Base-by-base conservation (phyloP, 2,113 vertebrate species). In the Pseudopipra pipra region DNA sequence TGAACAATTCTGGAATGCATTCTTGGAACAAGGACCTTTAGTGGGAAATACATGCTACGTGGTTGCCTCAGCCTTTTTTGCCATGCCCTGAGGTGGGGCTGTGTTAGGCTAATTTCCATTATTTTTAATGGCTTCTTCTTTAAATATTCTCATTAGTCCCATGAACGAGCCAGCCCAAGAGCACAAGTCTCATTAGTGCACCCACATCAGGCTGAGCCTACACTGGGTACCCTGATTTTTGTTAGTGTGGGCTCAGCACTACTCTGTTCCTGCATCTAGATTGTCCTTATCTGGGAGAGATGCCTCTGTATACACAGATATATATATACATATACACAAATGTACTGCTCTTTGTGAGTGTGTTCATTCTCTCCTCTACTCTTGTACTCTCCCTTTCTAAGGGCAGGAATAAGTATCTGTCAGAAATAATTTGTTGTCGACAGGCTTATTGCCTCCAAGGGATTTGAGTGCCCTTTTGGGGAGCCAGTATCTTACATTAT, bases 401-500 rank as follows among this genome's bases (percentile, higher is more conserved):
- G 61, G 70, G 76, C 92, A 94, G 73, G 73, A 85, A 81, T 93
- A 90, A 92, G 66, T 92, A 61, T 84, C 85, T 96, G 96, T 93
- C 95, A 94, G 73, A 96, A 96, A 93, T 92, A 87, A 96, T 96
- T 96, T 92, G 85, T 68, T 90, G 70, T 85, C 0, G 21, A 94
- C 88, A 92, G 89, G 65, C 93, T 90, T 95, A 89, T 65, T 95
- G 88, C 95, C 92, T 95, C 58, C 46, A 39, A 84, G 95, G 85
- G 83, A 92, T 94, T 89, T 0, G 49, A 93, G 76, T 95, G 95
- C 86, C 92, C 90, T 96, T 97, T 95, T 95, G 88, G 90, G 90
- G 76, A 90, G 56, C 79, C 25, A 61, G 62, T 94, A 68, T 88
- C 68, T 72, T 94, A 65, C 1, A 4, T 54, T 86, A 78, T 41